A percentile compares a stretch with the other conserved stretches of the same genome.
These are phyloP conservation scores for Morpho deidamia DNA, from an alignment of 2,888 invertebrate species.

Conservation along the genomic window DNA sequence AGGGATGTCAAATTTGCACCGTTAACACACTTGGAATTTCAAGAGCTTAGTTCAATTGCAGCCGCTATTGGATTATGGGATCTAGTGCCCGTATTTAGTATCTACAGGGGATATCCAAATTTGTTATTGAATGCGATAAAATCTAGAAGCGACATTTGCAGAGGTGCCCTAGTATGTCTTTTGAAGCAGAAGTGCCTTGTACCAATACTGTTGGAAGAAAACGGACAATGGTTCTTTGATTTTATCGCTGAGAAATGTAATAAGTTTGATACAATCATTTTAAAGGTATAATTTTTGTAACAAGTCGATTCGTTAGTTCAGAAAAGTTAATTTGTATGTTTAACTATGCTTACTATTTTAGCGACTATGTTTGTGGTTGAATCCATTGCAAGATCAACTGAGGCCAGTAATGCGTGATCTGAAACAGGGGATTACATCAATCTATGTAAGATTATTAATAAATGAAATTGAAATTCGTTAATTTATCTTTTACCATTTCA, in stretches of 20 bases:
- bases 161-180: slow-evolving; percentile 53
- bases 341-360: slow-evolving; percentile 32
- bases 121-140: slow-evolving; percentile 51
- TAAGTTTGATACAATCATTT: slow-evolving; percentile 69
- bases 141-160: slow-evolving; percentile 46
- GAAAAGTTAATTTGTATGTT: background rate
- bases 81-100: slow-evolving; percentile 54
- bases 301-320: background rate
- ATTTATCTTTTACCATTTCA: too few relatives aligned
- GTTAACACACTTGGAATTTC: slow-evolving; percentile 43
- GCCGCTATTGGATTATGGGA: slow-evolving; percentile 71
- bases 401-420: slow-evolving; percentile 64
- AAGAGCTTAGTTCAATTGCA: slow-evolving; percentile 52
- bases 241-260: slow-evolving; percentile 72
- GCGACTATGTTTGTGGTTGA: slow-evolving; percentile 66
- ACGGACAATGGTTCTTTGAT: slow-evolving; percentile 68
- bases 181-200: slow-evolving; percentile 49
- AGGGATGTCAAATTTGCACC: slow-evolving; percentile 57
- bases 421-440: slow-evolving; percentile 58
- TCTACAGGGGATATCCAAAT: slow-evolving; percentile 52
- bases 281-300: slow-evolving; percentile 71
- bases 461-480: background rate
- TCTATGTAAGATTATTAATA: slow-evolving; percentile 48
- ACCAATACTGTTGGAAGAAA: slow-evolving; percentile 57
- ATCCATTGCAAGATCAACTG: slow-evolving; percentile 68